These are phyloP conservation scores for Zeugodacus cucurbitae DNA, from an alignment of 1,140 invertebrate species.

Conservation along the genomic window DNA sequence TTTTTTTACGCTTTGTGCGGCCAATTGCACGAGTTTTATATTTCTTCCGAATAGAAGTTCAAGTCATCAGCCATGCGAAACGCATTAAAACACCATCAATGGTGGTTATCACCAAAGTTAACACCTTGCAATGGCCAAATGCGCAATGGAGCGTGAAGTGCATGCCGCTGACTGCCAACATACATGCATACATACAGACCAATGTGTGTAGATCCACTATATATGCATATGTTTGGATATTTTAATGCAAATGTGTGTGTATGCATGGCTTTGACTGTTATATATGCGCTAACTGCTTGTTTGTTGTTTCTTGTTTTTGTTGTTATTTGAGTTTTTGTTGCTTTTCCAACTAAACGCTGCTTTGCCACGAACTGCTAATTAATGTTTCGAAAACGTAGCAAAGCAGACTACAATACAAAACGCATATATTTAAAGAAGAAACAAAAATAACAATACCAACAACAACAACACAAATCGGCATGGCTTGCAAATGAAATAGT, in stretches of 20 bases:
- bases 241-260: too few species aligned
- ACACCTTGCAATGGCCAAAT: conserved; percentile 11
- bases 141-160: conserved; percentile 18
- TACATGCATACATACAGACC: background rate
- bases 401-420: background rate
- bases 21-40: background rate
- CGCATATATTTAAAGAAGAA: background rate
- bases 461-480: background rate
- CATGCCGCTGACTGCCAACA: background rate
- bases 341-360: background rate
- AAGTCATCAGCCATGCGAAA: background rate
- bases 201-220: background rate
- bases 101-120: conserved; percentile 20
- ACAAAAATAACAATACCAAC: background rate
- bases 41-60: background rate
- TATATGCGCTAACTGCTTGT: background rate
- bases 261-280: too few species aligned
- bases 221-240: too few species aligned
- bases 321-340: background rate
- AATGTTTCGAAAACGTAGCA: background rate
- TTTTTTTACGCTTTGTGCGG: background rate
- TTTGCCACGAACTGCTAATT: background rate
- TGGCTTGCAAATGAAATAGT: conserved; percentile 2
- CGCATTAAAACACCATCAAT: background rate
- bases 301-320: background rate